phyloP scores from a whole-genome alignment of 2,888 invertebrate species.

The Salpingus planirostris region DNA sequence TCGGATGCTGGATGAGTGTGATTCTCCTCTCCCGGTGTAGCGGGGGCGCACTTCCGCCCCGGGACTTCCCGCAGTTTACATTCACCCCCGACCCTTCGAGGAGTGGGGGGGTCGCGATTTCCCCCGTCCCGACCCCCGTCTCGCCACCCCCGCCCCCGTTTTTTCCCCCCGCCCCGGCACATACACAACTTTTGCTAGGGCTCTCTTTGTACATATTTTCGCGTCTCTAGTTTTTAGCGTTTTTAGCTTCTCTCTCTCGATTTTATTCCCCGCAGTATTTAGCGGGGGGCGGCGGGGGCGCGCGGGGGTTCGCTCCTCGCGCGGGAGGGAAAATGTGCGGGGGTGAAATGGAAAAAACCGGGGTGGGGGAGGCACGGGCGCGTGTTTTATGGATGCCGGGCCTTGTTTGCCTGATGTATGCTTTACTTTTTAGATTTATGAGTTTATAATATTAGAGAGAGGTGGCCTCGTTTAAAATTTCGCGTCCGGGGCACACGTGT shows the following conservation, averaged over 20 bases:
- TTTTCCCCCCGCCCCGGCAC: constrained; percentile 27
- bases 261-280: constrained; percentile 33
- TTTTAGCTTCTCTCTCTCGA: constrained; percentile 36
- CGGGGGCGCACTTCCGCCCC: constrained; percentile 34
- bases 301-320: constrained; percentile 21
- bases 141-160: constrained; percentile 25
- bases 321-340: constrained; percentile 26
- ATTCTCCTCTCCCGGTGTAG: constrained; percentile 19
- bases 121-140: constrained; percentile 25
- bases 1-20: constrained; percentile 23
- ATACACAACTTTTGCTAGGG: constrained; percentile 36
- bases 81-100: constrained; percentile 36
- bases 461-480: constrained; percentile 20
- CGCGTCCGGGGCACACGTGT: constrained; percentile 6
- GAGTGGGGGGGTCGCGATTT: constrained; percentile 11
- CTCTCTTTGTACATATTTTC: constrained; percentile 38
- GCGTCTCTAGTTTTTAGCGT: constrained; percentile 38
- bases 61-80: constrained; percentile 40
- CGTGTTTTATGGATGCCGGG: constrained; percentile 22
- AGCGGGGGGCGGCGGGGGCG: constrained; percentile 21
- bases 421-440: constrained; percentile 36
- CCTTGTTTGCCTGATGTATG: constrained; percentile 34
- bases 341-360: constrained; percentile 16
- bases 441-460: constrained; percentile 33
- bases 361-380: constrained; percentile 5